Evolutionary conservation across 2,113 vertebrate species (phyloP).

Genomic region (Grus americana): DNA sequence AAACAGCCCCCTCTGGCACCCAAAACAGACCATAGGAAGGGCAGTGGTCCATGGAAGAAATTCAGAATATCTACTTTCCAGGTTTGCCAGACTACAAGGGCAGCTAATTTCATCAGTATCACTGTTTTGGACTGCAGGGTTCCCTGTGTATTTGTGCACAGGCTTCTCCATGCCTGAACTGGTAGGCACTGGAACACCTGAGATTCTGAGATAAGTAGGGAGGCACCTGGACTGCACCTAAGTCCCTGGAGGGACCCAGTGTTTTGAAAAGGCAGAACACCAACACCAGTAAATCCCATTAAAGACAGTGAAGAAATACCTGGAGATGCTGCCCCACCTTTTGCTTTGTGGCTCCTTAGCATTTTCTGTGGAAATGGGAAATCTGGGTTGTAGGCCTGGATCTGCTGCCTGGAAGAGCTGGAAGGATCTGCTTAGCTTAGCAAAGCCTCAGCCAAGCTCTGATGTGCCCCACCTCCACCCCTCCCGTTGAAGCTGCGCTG

Average conservation of each 20-base stretch:
- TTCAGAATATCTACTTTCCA: neutral
- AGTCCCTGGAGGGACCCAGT: neutral
- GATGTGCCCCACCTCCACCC: neutral
- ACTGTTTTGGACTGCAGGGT: neutral
- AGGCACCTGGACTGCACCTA: neutral
- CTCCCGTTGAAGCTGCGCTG: neutral
- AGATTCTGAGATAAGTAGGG: neutral
- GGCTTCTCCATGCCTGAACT: neutral
- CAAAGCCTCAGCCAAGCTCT: neutral
- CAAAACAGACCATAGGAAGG: neutral
- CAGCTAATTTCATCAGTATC: neutral
- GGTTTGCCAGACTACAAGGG: neutral
- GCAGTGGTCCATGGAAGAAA: neutral
- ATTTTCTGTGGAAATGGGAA: neutral
- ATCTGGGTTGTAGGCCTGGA: neutral
- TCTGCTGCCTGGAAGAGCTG: neutral
- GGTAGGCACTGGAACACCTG: neutral
- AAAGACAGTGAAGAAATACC: neutral
- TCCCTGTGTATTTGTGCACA: neutral
- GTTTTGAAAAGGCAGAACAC: neutral
- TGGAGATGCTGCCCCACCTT: neutral
- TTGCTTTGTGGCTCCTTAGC: neutral
- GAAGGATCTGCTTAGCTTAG: neutral
- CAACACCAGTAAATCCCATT: neutral
- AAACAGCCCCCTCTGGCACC: neutral